phyloP scores from a whole-genome alignment of 2,888 invertebrate genomes.

The Chymomyza amoena region DNA sequence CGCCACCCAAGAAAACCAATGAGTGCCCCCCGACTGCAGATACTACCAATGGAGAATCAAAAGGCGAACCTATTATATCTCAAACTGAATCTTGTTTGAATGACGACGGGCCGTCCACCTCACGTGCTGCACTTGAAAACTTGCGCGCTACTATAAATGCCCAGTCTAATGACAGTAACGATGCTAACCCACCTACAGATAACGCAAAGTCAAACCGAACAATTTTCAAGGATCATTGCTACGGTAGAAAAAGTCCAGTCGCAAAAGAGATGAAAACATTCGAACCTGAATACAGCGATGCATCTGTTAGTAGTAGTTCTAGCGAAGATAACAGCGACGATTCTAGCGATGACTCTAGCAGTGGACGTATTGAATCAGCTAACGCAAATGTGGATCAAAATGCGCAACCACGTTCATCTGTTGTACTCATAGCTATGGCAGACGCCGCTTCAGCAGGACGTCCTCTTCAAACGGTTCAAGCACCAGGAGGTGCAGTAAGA shows the following conservation, averaged over 20 bases:
- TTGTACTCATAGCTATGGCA: slow-evolving; percentile 45
- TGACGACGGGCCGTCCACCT: slow-evolving; percentile 59
- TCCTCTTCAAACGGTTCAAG: slow-evolving; percentile 19
- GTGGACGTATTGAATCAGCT: slow-evolving; percentile 16
- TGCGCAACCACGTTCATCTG: slow-evolving; percentile 28
- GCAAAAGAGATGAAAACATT: background rate
- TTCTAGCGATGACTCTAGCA: slow-evolving; percentile 32
- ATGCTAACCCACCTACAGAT: slow-evolving; percentile 15
- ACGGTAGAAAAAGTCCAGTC: slow-evolving; percentile 26
- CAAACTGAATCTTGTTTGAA: slow-evolving; percentile 40
- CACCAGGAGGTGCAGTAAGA: slow-evolving; percentile 7
- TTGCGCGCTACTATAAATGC: slow-evolving; percentile 47
- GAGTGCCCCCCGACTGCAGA: slow-evolving; percentile 15
- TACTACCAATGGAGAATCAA: slow-evolving; percentile 28
- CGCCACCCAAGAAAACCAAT: slow-evolving; percentile 10
- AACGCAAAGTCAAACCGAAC: slow-evolving; percentile 11
- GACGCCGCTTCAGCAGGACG: slow-evolving; percentile 20
- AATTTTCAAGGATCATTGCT: slow-evolving; percentile 38
- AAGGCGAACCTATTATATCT: slow-evolving; percentile 25
- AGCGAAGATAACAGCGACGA: slow-evolving; percentile 49
- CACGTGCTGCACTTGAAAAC: slow-evolving; percentile 57
- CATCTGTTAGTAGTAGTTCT: background rate
- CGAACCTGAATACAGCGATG: background rate
- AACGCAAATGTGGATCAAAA: slow-evolving; percentile 3
- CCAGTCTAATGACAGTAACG: slow-evolving; percentile 22